Base-by-base conservation (phyloP, 2,113 vertebrate species). In the Salvator merianae region DNA sequence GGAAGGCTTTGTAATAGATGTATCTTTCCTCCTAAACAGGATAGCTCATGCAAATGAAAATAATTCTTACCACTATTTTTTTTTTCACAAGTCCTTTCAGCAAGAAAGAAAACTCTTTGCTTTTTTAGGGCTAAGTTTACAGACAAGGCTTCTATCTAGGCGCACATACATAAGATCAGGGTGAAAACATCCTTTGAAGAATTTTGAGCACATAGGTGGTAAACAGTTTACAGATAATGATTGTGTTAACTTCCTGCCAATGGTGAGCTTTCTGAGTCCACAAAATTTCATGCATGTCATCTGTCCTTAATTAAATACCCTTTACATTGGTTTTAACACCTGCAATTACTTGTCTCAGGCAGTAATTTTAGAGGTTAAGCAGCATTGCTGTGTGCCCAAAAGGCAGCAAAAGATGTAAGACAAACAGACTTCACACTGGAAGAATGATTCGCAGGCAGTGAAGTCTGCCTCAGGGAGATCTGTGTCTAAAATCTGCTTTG, bases 401-500 rank as follows among this genome's bases (percentile, higher is more conserved):
- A 65, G 70, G 63, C 38, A 79, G 74, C 83, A 83, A 81, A 36
- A 92, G 68, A 91, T 80, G 85, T 91, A 92, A 92, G 82, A 81
- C 73, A 91, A 84, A 81, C 32, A 90, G 69, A 55, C 59, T 86
- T 93, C 83, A 81, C 83, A 79, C 83, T 53, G 65, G 80, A 93
- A 88, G 88, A 38, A 34, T 80, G 69, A 3, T 0, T 91, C 81
- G 83, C 74, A 71, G 84, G 77, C 69, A 75, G 76, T 0, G 0
- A 81, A 91, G 68, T 40, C 79, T 26, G 86, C 84, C 83, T 89
- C 47, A 2, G 87, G 89, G 81, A 89, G 34, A 90, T 86, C 16
- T 0, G 36, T 82, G 86, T 91, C 80, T 87, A 85, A 94, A 93
- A 86, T 90, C 75, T 84, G 79, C 86, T 95, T 95, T 95, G 93